Evolutionary conservation across 2,888 invertebrate species (phyloP), one percentile per base, ranked within the genome.

Genomic region (Cataglyphis altisquamis): DNA sequence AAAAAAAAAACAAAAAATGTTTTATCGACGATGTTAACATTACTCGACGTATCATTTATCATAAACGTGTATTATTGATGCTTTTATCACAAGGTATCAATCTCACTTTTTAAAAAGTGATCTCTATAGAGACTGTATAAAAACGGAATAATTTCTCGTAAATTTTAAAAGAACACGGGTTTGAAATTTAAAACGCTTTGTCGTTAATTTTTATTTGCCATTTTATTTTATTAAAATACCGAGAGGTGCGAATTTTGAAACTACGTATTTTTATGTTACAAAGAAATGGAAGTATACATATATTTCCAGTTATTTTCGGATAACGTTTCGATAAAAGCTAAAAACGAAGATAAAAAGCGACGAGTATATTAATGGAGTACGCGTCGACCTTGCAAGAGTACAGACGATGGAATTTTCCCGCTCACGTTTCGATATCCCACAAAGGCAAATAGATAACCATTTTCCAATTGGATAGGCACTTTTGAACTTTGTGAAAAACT

Each of bases 391-490:
- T 60, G 45, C 60, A 55, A 32, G 32, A 73, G 48, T 8, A 77
- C 52, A 55, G 36, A 75, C 12, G 41, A 72, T 41, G 18, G 73
- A 73, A 80, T 73, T 74, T 73, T 41, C 21, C 45, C 57, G 32
- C 1, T 29, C 18, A 15, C 32, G 41, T 77, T 67, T 80, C 55
- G 12, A 18, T 41, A 45, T 60, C 45, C 36, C 45, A 73, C 78
- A 64, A 80, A 73, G 60, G 32, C 32, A 74, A 67, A 41, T 55
- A 32, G 75, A 29, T 15, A 60, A 60, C 57, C 32, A 74, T 80
- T 80, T 80, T 80, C 78, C 78, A 3, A 80, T 74, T 74, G 57
- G 36, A 73, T 48, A 45, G 57, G 12, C 78, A 78, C 78, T 45
- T 80, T 45, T 73, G 25, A 60, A 74, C 36, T 60, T 18, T 60